Percentiles rank a stretch among this genome's conserved stretches.
Conservation (phyloP, 2,888 invertebrate species). For the Stenchaetothrips biformis region DNA sequence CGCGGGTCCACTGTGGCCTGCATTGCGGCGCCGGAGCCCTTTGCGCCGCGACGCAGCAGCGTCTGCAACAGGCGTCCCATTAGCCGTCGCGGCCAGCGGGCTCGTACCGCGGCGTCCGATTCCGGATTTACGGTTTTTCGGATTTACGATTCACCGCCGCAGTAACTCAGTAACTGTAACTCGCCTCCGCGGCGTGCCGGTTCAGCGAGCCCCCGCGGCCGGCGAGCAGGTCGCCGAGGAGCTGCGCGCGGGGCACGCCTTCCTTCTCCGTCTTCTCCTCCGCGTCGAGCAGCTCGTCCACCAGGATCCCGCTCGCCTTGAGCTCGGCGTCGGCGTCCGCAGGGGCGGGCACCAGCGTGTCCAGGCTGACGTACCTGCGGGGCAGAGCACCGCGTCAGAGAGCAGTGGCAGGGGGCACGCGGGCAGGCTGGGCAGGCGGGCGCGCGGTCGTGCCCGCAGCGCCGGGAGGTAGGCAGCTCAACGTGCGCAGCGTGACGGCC, state of each 20-base stretch:
- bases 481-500: too few species aligned
- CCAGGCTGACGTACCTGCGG: slow-evolving; percentile 7
- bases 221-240: neutral
- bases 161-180: neutral
- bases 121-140: neutral
- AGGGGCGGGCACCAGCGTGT: slow-evolving; percentile 2
- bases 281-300: slow-evolving; percentile 8
- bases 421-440: neutral
- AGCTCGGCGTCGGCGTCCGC: neutral
- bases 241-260: neutral
- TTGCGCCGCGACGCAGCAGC: neutral
- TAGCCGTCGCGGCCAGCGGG: neutral
- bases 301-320: neutral
- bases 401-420: too few species aligned
- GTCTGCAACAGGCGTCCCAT: neutral
- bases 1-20: neutral
- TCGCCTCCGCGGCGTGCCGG: neutral
- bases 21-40: neutral
- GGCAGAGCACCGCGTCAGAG: neutral
- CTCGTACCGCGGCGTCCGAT: neutral
- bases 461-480: neutral
- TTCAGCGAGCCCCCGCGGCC: slow-evolving; percentile 1
- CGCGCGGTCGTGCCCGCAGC: neutral
- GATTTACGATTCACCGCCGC: neutral
- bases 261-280: neutral